Percentiles rank a stretch among this genome's conserved stretches.
Evolutionary conservation across 23 tunicate species (phyloP).

Genomic region (Corella eumyota): DNA sequence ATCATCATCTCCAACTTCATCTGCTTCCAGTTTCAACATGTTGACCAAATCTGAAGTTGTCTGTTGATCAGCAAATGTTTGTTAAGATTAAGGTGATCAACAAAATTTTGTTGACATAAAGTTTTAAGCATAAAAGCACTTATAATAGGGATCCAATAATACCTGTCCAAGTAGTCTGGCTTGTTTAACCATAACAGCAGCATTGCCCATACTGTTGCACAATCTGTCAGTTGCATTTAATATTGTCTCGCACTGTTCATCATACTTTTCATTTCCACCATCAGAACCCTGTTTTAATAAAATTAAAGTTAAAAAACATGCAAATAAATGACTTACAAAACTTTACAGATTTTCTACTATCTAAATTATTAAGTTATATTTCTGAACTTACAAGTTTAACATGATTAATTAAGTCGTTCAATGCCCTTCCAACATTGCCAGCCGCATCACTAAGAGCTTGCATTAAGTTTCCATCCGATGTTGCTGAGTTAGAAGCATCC

Average conservation of each 20-base stretch:
- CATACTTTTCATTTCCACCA: slow-evolving; percentile 42
- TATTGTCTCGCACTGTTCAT: slow-evolving; percentile 81
- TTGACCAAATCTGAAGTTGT: slow-evolving; percentile 89
- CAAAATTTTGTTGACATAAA: background rate
- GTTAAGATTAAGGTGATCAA: background rate
- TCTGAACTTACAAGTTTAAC: slow-evolving; percentile 60
- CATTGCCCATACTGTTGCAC: slow-evolving; percentile 95
- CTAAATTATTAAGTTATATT: background rate
- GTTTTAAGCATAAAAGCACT: background rate
- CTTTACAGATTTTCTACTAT: background rate
- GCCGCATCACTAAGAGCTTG: slow-evolving; percentile 81
- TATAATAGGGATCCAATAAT: background rate
- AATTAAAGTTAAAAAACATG: too few relatives aligned
- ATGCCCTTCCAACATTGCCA: slow-evolving; percentile 61
- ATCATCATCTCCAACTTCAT: slow-evolving; percentile 65
- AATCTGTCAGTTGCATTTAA: slow-evolving; percentile 80
- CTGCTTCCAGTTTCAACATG: slow-evolving; percentile 82
- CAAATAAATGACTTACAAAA: too few relatives aligned
- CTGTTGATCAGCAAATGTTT: slow-evolving; percentile 15
- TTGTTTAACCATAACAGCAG: slow-evolving; percentile 92
- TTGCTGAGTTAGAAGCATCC: slow-evolving; percentile 56
- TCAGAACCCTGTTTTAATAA: slow-evolving; percentile 41
- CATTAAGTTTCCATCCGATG: slow-evolving; percentile 50
- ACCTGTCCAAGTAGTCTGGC: slow-evolving; percentile 83
- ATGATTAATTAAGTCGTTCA: slow-evolving; percentile 77